These are phyloP conservation scores for Mesorhabditis belari DNA, from an alignment of 2,888 invertebrate genomes.

Conservation along the genomic window DNA sequence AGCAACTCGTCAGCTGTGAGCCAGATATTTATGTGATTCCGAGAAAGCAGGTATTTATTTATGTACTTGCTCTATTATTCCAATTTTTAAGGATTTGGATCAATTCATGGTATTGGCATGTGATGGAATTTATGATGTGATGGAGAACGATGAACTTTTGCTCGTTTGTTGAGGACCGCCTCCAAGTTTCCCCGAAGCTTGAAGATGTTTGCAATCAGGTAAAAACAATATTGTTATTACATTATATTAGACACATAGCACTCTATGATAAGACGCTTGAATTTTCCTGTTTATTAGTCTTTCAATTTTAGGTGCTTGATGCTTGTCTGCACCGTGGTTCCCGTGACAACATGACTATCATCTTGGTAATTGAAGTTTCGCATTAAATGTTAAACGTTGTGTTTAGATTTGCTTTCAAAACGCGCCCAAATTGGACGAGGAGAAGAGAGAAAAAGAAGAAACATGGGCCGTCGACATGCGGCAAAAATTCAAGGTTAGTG, in stretches of 20 bases:
- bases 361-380: slow-evolving; percentile 55
- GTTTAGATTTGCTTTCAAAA: neutral
- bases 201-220: slow-evolving; percentile 59
- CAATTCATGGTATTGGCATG: slow-evolving; percentile 94
- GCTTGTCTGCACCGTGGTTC: slow-evolving; percentile 97
- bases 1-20: slow-evolving; percentile 94
- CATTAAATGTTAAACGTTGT: neutral
- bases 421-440: neutral
- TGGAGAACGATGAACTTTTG: slow-evolving; percentile 91
- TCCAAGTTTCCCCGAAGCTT: slow-evolving; percentile 79
- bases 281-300: no score
- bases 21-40: slow-evolving; percentile 85
- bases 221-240: neutral
- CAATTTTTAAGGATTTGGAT: slow-evolving; percentile 69
- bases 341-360: slow-evolving; percentile 99
- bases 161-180: slow-evolving; percentile 81
- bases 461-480: neutral
- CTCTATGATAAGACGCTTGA: no score
- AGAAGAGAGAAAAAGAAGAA: neutral
- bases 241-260: no score
- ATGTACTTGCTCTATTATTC: no score
- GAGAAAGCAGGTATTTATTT: slow-evolving; percentile 56
- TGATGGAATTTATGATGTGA: slow-evolving; percentile 97
- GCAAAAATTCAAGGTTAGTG: no score
- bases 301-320: slow-evolving; percentile 69